Evolutionary conservation across 2,797 vertebrate species (phyloP).

Genomic region (Phataginus tetradactyla): DNA sequence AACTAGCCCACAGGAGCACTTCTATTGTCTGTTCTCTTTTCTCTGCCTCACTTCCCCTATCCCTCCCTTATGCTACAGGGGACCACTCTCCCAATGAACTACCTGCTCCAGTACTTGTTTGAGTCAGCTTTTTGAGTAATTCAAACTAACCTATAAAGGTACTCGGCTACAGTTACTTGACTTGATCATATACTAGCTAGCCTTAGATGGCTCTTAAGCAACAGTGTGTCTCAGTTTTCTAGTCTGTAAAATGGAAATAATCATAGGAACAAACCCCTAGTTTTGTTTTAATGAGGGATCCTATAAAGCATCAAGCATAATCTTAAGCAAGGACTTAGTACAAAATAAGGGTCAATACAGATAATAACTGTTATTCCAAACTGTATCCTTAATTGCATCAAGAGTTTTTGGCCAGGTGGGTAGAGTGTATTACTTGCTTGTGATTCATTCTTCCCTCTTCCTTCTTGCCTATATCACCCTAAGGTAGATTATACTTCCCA

Average conservation of each 20-base stretch:
- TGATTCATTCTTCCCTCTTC: neutral
- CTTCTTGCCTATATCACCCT: neutral
- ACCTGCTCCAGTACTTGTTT: neutral
- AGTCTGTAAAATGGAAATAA: slow-evolving; percentile 21
- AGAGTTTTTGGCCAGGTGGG: neutral
- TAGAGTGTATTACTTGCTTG: neutral
- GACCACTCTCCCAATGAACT: neutral
- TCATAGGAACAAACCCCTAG: neutral
- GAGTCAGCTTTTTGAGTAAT: neutral
- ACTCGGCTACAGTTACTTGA: neutral
- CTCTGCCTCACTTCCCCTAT: neutral
- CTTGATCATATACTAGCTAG: neutral
- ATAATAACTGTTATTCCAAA: neutral
- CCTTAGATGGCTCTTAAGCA: neutral
- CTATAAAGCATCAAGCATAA: neutral
- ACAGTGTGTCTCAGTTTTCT: neutral
- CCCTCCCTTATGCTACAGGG: neutral
- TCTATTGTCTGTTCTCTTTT: neutral
- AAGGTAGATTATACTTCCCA: neutral
- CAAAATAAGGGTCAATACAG: neutral
- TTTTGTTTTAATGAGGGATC: neutral
- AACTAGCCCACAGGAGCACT: neutral
- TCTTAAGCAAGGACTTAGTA: neutral
- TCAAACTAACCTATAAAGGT: neutral
- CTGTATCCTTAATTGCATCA: neutral